Percentiles rank a stretch among this genome's conserved stretches.
Conservation (phyloP, 2,113 vertebrate species). For the Emydura subglobosa region DNA sequence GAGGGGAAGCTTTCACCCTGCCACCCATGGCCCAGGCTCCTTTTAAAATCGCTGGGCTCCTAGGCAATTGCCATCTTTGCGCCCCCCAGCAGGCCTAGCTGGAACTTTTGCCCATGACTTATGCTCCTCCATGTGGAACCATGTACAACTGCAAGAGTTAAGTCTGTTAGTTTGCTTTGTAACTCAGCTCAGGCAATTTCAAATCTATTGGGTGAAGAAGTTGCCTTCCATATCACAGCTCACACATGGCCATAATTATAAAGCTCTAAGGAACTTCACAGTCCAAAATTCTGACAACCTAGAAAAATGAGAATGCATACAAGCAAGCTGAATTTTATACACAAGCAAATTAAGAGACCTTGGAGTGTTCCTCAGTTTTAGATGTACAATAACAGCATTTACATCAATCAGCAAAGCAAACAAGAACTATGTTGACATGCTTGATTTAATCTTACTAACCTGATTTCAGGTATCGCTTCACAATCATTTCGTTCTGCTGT, state of each 20-base stretch:
- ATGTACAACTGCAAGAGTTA: not conserved
- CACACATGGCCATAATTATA: not conserved
- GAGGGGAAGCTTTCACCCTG: too few species aligned
- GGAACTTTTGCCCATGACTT: not conserved
- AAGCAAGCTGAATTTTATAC: not conserved
- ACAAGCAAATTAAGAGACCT: not conserved
- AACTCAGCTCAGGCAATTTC: not conserved
- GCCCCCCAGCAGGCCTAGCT: not conserved
- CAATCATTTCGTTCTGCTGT: conserved; percentile 98
- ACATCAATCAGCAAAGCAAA: not conserved
- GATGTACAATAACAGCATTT: not conserved
- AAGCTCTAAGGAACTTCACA: not conserved
- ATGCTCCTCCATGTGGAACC: not conserved
- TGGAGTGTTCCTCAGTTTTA: not conserved
- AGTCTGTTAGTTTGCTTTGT: not conserved
- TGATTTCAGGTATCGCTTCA: conserved; percentile 92
- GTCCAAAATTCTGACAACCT: not conserved
- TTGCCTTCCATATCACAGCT: not conserved
- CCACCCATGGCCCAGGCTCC: too few species aligned
- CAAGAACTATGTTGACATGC: accelerated
- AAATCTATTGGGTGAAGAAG: not conserved
- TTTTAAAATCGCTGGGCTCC: too few species aligned
- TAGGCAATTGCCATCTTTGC: too few species aligned
- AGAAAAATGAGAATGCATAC: not conserved
- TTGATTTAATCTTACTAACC: conserved; percentile 72